Evolutionary conservation across 64 coral and sea anemone species (phyloP).

Genomic region (Exaiptasia diaphana): DNA sequence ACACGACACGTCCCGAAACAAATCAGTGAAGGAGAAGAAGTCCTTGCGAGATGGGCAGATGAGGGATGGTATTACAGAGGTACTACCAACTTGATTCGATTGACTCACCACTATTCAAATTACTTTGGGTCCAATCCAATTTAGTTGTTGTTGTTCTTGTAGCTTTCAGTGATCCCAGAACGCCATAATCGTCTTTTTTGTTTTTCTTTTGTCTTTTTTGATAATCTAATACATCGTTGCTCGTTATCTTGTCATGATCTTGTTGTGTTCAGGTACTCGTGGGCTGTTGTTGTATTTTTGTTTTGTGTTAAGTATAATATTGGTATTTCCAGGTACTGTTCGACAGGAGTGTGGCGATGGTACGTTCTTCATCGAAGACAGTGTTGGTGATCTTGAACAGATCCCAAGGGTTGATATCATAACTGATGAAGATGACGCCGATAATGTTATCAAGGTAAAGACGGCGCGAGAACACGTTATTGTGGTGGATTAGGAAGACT

Average conservation of each 20-base stretch:
- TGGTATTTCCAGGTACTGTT: slow-evolving; percentile 57
- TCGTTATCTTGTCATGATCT: no score
- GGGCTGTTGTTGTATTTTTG: no score
- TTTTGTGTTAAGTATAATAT: no score
- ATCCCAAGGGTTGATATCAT: slow-evolving; percentile 80
- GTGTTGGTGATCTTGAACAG: slow-evolving; percentile 88
- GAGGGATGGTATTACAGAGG: slow-evolving; percentile 98
- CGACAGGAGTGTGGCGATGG: slow-evolving; percentile 70
- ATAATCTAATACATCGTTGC: no score
- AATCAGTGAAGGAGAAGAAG: slow-evolving; percentile 80
- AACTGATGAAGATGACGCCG: slow-evolving; percentile 88
- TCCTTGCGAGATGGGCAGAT: slow-evolving; percentile 86
- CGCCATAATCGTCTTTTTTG: no score
- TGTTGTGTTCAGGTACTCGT: no score
- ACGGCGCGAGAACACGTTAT: background rate
- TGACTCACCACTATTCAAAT: no score
- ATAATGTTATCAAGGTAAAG: slow-evolving; percentile 71
- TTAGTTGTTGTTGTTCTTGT: no score
- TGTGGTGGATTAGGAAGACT: background rate
- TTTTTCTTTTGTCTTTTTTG: no score
- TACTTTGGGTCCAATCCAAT: no score
- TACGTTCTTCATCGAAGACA: slow-evolving; percentile 88
- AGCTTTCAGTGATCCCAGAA: no score
- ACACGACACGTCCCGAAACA: slow-evolving; percentile 47
- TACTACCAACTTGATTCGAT: no score